Percentiles rank a stretch among this genome's conserved stretches.
Evolutionary conservation across 2,113 vertebrate species (phyloP).

Genomic region (Cacatua alba): DNA sequence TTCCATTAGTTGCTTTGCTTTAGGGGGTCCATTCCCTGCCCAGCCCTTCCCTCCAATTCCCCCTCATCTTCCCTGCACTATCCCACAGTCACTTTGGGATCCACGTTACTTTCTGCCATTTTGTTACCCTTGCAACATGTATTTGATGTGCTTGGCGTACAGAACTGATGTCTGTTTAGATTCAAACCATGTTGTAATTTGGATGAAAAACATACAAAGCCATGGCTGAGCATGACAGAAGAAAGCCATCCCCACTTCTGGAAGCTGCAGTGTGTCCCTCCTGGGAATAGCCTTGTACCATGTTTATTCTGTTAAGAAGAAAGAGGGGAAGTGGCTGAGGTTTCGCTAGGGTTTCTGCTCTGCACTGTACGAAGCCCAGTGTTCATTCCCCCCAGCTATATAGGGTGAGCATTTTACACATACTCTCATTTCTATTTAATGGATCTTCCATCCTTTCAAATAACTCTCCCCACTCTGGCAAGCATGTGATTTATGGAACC

Average conservation of each 20-base stretch:
- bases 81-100: background rate
- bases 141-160: background rate
- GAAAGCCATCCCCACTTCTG: background rate
- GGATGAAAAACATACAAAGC: slow-evolving; percentile 37
- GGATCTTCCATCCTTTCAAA: background rate
- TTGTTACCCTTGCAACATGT: background rate
- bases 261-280: slow-evolving; percentile 18
- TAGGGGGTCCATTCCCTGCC: background rate
- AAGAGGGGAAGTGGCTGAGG: background rate
- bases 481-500: background rate
- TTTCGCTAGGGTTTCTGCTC: background rate
- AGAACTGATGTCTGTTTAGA: slow-evolving; percentile 38
- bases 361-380: background rate
- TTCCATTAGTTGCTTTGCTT: slow-evolving; percentile 1
- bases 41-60: background rate
- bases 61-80: background rate
- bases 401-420: background rate
- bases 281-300: background rate
- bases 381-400: background rate
- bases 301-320: slow-evolving; percentile 24
- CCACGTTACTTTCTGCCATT: background rate
- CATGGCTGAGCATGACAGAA: background rate
- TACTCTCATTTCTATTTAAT: background rate
- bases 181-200: slow-evolving; percentile 37
- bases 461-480: background rate